phyloP scores from a whole-genome alignment of 2,888 invertebrate species.

The Ischnura elegans region DNA sequence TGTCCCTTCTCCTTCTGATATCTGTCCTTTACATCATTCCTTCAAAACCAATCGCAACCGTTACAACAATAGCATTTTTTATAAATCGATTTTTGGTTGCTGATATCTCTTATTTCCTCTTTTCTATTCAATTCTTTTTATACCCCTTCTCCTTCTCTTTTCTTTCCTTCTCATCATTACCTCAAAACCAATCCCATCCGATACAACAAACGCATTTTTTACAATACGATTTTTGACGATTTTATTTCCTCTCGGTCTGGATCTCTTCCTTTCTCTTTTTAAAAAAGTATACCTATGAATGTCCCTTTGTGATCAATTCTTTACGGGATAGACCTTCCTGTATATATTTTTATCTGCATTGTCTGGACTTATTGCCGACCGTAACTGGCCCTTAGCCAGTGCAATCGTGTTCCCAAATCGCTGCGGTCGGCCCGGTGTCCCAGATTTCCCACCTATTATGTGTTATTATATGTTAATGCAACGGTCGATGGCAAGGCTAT shows the following conservation, averaged over 20 bases:
- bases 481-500: background rate
- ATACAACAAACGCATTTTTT: too few species aligned
- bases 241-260: background rate
- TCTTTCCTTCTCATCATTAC: too few species aligned
- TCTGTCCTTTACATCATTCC: too few species aligned
- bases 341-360: background rate
- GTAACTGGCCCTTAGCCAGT: background rate
- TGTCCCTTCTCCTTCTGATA: too few species aligned
- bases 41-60: too few species aligned
- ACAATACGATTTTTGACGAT: too few species aligned
- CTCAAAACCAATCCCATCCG: too few species aligned
- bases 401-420: background rate
- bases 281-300: background rate
- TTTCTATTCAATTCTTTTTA: too few species aligned
- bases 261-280: background rate
- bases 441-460: background rate
- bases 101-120: too few species aligned
- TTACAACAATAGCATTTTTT: too few species aligned
- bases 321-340: background rate
- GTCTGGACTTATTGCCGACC: background rate
- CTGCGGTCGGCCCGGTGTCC: background rate
- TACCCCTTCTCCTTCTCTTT: too few species aligned
- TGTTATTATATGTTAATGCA: background rate
- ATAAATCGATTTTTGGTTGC: too few species aligned
- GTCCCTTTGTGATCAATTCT: background rate